Evolutionary conservation across 2,797 vertebrate species (phyloP).

Genomic region (Sebastes kiyomatsui): DNA sequence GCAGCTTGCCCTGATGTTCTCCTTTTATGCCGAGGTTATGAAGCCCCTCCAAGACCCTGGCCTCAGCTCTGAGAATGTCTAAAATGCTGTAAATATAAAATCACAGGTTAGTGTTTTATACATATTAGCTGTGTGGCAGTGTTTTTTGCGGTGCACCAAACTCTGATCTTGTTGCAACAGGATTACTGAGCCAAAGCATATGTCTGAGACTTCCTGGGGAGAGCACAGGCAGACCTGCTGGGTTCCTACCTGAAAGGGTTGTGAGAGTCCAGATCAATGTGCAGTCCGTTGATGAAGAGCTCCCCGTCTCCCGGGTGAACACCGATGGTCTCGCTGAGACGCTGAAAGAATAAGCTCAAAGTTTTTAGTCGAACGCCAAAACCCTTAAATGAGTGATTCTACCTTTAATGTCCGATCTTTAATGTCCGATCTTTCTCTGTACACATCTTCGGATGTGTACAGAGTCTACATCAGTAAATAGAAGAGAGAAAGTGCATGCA

Average conservation of each 20-base stretch:
- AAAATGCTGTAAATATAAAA: constrained; percentile 82
- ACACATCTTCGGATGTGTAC: too few species aligned
- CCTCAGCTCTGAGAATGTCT: constrained; percentile 91
- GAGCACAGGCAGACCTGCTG: constrained; percentile 28
- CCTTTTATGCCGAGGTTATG: constrained; percentile 89
- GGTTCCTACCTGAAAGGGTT: constrained; percentile 91
- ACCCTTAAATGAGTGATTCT: constrained; percentile 18
- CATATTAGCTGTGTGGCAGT: not conserved
- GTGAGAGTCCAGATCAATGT: constrained; percentile 88
- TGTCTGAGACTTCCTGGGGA: constrained; percentile 13
- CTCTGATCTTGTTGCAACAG: constrained; percentile 30
- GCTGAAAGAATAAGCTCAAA: constrained; percentile 75
- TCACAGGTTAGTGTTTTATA: not conserved
- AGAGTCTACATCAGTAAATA: not conserved
- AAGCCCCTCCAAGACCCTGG: constrained; percentile 91
- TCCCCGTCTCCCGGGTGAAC: constrained; percentile 90
- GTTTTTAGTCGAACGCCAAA: constrained; percentile 30
- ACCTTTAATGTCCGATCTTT: constrained; percentile 4
- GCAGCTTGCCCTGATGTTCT: constrained; percentile 84
- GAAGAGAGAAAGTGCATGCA: not conserved
- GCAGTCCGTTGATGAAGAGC: constrained; percentile 94
- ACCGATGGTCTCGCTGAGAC: constrained; percentile 86
- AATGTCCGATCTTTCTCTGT: constrained; percentile 6
- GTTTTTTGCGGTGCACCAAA: not conserved
- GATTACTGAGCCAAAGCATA: constrained; percentile 7